Base-by-base conservation (phyloP, 2,888 invertebrate genomes). In the Lepidocyrtoides sp. region DNA sequence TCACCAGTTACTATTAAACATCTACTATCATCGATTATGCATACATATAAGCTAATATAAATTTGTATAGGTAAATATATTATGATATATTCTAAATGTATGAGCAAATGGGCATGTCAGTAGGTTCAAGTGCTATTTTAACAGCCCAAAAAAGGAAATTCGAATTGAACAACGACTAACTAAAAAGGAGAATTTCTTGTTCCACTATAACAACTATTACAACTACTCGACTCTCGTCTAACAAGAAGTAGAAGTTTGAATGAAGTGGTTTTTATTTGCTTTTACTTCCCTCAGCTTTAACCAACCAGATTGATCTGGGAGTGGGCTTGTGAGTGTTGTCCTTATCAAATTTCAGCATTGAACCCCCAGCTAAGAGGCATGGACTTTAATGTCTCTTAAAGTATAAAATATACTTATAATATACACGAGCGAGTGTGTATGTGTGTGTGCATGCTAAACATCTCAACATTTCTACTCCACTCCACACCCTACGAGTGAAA, bases 221-320 rank as follows among this genome's bases (percentile, higher is more conserved):
- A 10, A 41, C 32, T n/a, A 79, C 32, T 41, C 75, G 23, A 75
- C 48, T 54, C 57, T 32, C 29, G 60, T 36, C 54, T 79, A 32
- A 48, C 51, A n/a, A 75, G 69, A 51, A 32, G 51, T 20, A 84
- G 36, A 85, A 69, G 54, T 44, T 63, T 63, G 75, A 77, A 77
- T 77, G 63, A 90, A 85, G 79, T 77, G 83, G 48, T 63, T 91
- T 79, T 85, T 85, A 91, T 91, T 91, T 91, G 90, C 90, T 81
- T 91, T 86, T 91, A 63, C 91, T 72, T 72, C 32, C 66, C 81
- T 72, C 60, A 20, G 26, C 60, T 54, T 23, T 77, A 86, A 60
- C 91, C 91, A 91, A 91, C 91, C 91, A 91, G 81, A 48, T 90
- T 90, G 84, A 85, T 90, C 90, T 91, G 91, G 91, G 91, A 91